A percentile compares a stretch with the other conserved stretches of the same genome.
Evolutionary conservation across 53 echinoderm and acorn worm species (phyloP).

Genomic region (Echinarachnius parma): DNA sequence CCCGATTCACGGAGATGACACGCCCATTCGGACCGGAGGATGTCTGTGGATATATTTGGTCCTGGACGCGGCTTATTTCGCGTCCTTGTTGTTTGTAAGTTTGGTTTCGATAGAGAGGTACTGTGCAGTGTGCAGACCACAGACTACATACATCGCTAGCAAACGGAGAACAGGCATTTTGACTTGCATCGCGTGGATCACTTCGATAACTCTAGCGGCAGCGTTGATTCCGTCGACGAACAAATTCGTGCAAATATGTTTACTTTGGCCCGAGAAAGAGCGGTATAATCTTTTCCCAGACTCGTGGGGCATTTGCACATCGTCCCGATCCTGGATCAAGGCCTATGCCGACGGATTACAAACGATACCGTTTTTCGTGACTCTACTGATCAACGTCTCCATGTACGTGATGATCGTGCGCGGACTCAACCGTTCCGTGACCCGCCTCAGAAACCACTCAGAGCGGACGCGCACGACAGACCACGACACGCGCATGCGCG

Average conservation of each 20-base stretch:
- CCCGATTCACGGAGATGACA: constrained; percentile 63
- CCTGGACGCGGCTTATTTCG: constrained; percentile 60
- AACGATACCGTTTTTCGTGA: constrained; percentile 67
- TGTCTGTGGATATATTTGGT: constrained; percentile 55
- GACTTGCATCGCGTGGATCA: constrained; percentile 29
- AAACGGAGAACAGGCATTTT: constrained; percentile 13
- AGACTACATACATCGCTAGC: constrained; percentile 1
- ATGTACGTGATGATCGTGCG: constrained; percentile 52
- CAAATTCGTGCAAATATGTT: constrained; percentile 34
- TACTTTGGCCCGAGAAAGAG: constrained; percentile 50
- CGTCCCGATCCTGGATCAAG: constrained; percentile 36
- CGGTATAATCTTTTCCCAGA: constrained; percentile 47
- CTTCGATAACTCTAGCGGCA: constrained; percentile 37
- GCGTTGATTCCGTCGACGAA: constrained; percentile 48
- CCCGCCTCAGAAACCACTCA: constrained; percentile 45
- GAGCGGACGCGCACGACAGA: constrained; percentile 38
- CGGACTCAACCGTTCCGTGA: constrained; percentile 60
- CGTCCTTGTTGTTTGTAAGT: constrained; percentile 64
- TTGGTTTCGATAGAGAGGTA: constrained; percentile 68
- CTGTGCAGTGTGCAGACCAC: constrained; percentile 62
- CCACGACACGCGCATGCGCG: constrained; percentile 39
- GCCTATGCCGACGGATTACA: constrained; percentile 62
- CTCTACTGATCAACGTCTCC: constrained; percentile 48
- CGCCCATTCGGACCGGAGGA: constrained; percentile 44
- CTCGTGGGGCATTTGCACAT: constrained; percentile 18